Percentiles rank a stretch among this genome's conserved stretches.
Evolutionary conservation across 2,113 vertebrate genomes (phyloP).

Genomic region (Larimichthys polyactis): DNA sequence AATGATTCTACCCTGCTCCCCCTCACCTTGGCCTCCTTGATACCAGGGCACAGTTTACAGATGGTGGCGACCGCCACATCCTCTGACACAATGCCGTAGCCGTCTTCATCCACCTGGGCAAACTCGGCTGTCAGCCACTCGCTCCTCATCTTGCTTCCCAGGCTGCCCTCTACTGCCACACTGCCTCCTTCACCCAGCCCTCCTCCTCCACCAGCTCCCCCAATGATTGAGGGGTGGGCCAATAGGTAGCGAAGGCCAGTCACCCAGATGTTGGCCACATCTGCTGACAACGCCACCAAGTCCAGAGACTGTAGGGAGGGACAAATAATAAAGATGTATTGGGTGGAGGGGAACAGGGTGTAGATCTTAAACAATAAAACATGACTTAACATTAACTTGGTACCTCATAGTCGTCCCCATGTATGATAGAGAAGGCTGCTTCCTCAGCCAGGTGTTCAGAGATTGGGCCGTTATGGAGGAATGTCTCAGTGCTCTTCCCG

Average conservation of each 20-base stretch:
- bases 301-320: conserved; percentile 88
- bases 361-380: too few species aligned
- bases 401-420: conserved; percentile 93
- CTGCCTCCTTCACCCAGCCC: conserved; percentile 84
- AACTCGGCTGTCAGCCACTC: conserved; percentile 92
- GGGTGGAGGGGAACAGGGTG: background rate
- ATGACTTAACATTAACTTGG: background rate
- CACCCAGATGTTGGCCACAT: conserved; percentile 99
- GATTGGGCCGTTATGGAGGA: conserved; percentile 92
- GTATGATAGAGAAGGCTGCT: conserved; percentile 94
- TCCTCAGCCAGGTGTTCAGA: conserved; percentile 95
- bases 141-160: conserved; percentile 88
- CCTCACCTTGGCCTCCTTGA: conserved; percentile 93
- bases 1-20: background rate
- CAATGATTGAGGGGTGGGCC: conserved; percentile 90
- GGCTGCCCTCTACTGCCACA: conserved; percentile 87
- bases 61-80: conserved; percentile 92
- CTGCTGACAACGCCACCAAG: conserved; percentile 93
- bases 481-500: conserved; percentile 97
- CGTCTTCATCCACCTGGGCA: conserved; percentile 89
- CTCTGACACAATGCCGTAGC: conserved; percentile 94
- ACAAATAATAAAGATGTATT: background rate
- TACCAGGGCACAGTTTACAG: conserved; percentile 92
- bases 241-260: conserved; percentile 95
- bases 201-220: conserved; percentile 84